Conservation (phyloP, 2,797 vertebrate genomes). For the Lerista edwardsae region DNA sequence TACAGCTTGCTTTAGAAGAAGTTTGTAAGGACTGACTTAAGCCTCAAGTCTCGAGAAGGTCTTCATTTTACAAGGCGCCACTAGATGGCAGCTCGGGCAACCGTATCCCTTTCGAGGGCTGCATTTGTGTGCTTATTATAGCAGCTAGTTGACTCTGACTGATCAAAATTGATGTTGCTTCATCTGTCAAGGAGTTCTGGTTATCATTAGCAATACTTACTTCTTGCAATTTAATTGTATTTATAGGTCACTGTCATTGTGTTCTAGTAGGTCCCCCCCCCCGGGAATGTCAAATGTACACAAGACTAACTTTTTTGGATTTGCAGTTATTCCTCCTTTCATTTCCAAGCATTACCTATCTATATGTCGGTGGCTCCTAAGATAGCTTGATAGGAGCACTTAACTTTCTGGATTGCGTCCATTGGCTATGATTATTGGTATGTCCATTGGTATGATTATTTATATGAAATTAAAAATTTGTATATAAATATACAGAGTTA, state of each 20-base stretch:
- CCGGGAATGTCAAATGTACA: neutral
- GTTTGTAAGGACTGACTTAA: neutral
- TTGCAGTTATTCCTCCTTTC: neutral
- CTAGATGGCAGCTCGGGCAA: slow-evolving; percentile 78
- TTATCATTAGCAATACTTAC: neutral
- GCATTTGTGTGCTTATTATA: neutral
- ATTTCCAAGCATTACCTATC: accelerated
- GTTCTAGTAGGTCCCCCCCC: no score
- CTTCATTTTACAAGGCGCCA: slow-evolving; percentile 45
- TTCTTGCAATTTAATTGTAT: neutral
- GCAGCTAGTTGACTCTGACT: slow-evolving; percentile 17
- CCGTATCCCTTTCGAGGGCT: neutral
- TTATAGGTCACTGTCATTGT: accelerated
- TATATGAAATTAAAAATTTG: no score
- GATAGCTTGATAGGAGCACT: accelerated
- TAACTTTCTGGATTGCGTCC: neutral
- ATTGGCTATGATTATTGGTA: neutral
- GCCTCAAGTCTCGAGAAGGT: accelerated
- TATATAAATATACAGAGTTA: no score
- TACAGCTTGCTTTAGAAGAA: accelerated
- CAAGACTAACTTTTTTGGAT: neutral
- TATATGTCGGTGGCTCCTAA: neutral
- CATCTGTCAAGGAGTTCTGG: neutral
- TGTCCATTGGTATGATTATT: no score
- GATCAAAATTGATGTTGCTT: neutral